Base-by-base conservation (phyloP, 2,797 vertebrate species). In the Sparus aurata region DNA sequence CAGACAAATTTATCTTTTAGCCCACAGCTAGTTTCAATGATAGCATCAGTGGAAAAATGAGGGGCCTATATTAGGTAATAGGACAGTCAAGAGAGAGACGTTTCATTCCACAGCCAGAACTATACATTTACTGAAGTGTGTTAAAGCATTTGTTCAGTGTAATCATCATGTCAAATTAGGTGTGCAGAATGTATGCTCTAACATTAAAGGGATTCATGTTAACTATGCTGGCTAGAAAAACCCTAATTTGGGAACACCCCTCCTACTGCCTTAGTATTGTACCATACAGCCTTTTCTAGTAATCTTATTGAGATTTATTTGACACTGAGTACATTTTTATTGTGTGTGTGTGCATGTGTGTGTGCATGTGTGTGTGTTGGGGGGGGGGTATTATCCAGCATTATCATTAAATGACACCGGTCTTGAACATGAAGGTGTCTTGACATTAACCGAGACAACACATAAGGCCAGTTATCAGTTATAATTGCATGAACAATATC, bases 1-100 rank as follows among this genome's bases (percentile, higher is more conserved):
- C 63, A 64, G 70, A 77, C 27, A 76, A 65, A 85, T 84, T 80
- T 89, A 89, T 93, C 85, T 90, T 84, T 74, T 70, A 73, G 87
- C 89, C 80, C 50, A 55, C 68, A 79, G 87, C 81, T 60, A 67
- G 55, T 84, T 90, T 82, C 83, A 80, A 5, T 75, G 82, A 89
- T 92, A 87, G 70, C 74, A 84, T 90, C 88, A 79, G 43, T 73
- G 65, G 75, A 63, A 72, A 83, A 84, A 89, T 83, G 70, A 82
- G 69, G 70, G 73, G 60, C 45, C 79, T 85, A 72, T 69, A 85
- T 87, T 83, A 77, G 63, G 46, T 74, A 79, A 79, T 80, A 17
- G 65, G 61, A 82, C 69, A 73, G 66, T 81, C 55, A 34, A 69
- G 78, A 82, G 41, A 61, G 49, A 49, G 52, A 73, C 74, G 58